Conservation (phyloP, 2,888 invertebrate genomes). For the Punctoribates punctum region DNA sequence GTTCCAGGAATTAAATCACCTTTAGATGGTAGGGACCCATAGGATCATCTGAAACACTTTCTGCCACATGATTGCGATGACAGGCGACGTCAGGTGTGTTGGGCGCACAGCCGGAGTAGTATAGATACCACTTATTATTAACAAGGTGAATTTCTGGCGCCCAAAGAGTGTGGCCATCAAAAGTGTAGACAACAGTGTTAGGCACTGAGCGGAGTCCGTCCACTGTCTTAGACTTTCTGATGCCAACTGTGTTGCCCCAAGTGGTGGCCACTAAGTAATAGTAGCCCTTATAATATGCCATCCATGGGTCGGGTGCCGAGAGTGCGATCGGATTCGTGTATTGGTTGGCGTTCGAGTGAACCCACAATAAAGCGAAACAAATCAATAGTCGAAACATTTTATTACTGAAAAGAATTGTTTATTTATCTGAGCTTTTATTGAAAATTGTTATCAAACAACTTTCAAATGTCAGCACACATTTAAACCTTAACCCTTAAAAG, state of each 20-base stretch:
- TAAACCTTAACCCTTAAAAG: too few species aligned
- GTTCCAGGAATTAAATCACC: not conserved
- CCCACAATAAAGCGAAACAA: too few species aligned
- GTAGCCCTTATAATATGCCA: slow-evolving; percentile 6
- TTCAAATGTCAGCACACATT: too few species aligned
- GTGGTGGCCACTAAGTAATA: not conserved
- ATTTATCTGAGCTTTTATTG: too few species aligned
- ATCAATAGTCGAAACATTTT: too few species aligned
- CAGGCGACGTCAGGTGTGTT: not conserved
- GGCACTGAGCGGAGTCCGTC: not conserved
- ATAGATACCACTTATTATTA: slow-evolving; percentile 4
- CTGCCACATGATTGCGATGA: not conserved
- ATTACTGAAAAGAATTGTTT: too few species aligned
- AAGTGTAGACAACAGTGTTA: not conserved
- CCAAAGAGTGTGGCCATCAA: not conserved
- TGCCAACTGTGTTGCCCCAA: not conserved
- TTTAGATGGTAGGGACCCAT: slow-evolving; percentile 15
- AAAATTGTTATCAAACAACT: too few species aligned
- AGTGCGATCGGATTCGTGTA: not conserved
- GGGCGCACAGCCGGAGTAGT: not conserved
- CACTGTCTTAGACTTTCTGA: not conserved
- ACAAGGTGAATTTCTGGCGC: not conserved
- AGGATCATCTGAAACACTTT: not conserved
- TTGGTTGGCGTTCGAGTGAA: not conserved
- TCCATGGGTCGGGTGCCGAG: slow-evolving; percentile 15